Percentiles rank a stretch among this genome's conserved stretches.
phyloP scores from a whole-genome alignment of 2,888 invertebrate species.

The Patella depressa region DNA sequence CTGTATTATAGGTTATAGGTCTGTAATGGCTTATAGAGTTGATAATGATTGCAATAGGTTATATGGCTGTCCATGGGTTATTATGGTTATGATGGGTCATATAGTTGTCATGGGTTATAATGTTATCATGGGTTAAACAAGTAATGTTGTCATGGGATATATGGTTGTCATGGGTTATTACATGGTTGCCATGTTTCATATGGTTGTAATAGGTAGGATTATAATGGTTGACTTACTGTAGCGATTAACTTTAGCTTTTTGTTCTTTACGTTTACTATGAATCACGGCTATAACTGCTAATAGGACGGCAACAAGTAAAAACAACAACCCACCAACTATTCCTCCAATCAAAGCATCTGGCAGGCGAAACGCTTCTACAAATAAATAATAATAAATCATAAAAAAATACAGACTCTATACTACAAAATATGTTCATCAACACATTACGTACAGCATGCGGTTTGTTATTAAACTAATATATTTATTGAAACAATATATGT shows the following conservation, averaged over 20 bases:
- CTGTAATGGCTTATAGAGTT: too few relatives aligned
- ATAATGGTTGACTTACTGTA: constrained; percentile 79
- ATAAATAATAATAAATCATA: constrained; percentile 25
- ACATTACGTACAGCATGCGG: too few relatives aligned
- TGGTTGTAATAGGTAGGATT: constrained; percentile 20
- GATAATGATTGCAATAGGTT: too few relatives aligned
- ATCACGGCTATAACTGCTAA: constrained; percentile 97
- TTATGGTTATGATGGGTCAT: not conserved
- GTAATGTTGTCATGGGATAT: too few relatives aligned
- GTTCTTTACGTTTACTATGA: constrained; percentile 95
- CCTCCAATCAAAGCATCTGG: constrained; percentile 78
- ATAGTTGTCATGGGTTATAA: not conserved
- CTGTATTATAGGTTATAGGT: too few relatives aligned
- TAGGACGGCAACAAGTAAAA: constrained; percentile 97
- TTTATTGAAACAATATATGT: too few relatives aligned
- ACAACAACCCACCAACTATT: constrained; percentile 95
- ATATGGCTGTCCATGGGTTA: too few relatives aligned
- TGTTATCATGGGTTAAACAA: too few relatives aligned
- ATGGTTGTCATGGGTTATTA: too few relatives aligned
- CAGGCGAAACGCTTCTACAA: constrained; percentile 45
- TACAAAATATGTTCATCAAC: too few relatives aligned
- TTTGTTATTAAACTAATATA: too few relatives aligned
- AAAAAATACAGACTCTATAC: too few relatives aligned
- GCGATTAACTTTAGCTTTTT: constrained; percentile 86
- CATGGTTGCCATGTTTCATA: not conserved